Percentiles rank a stretch among this genome's conserved stretches.
These are phyloP conservation scores for Octodonta nipae DNA, from an alignment of 2,888 invertebrate species.

Conservation along the genomic window DNA sequence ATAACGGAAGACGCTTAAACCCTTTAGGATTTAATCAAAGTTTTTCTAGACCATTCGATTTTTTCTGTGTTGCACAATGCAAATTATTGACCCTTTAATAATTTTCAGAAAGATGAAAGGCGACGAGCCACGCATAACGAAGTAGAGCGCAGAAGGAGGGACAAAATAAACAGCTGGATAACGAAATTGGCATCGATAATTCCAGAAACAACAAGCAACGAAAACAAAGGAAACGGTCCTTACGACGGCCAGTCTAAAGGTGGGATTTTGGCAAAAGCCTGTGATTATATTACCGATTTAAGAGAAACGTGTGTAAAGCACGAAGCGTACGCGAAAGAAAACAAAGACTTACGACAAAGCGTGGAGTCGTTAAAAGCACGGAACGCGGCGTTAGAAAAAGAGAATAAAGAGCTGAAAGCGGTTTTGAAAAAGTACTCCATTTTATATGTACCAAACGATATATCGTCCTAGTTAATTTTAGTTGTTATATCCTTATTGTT, in stretches of 20 bases:
- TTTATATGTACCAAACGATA: slow-evolving; percentile 12
- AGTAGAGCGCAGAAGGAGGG: slow-evolving; percentile 82
- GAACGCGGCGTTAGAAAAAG: slow-evolving; percentile 57
- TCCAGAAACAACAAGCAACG: slow-evolving; percentile 46
- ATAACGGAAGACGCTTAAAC: no score
- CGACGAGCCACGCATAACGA: slow-evolving; percentile 88
- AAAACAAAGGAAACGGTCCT: slow-evolving; percentile 49
- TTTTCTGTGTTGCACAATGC: no score
- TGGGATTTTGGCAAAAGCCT: slow-evolving; percentile 87
- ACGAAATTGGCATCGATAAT: slow-evolving; percentile 81
- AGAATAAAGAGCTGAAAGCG: slow-evolving; percentile 57
- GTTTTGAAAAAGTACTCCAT: slow-evolving; percentile 55
- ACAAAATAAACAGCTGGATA: slow-evolving; percentile 96
- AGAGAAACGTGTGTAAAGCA: slow-evolving; percentile 64
- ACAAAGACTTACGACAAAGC: slow-evolving; percentile 58
- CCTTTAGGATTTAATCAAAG: no score
- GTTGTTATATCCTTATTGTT: no score
- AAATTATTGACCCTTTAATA: no score
- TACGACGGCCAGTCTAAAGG: slow-evolving; percentile 61
- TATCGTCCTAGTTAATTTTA: slow-evolving; percentile 5
- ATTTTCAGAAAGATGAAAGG: slow-evolving; percentile 61
- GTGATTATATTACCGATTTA: slow-evolving; percentile 82
- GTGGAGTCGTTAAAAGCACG: slow-evolving; percentile 58
- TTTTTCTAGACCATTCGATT: no score
- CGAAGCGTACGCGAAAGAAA: slow-evolving; percentile 47